Evolutionary conservation across 2,797 vertebrate genomes (phyloP), one percentile per base, ranked within the genome.

Genomic region (Rhinichthys osculus): DNA sequence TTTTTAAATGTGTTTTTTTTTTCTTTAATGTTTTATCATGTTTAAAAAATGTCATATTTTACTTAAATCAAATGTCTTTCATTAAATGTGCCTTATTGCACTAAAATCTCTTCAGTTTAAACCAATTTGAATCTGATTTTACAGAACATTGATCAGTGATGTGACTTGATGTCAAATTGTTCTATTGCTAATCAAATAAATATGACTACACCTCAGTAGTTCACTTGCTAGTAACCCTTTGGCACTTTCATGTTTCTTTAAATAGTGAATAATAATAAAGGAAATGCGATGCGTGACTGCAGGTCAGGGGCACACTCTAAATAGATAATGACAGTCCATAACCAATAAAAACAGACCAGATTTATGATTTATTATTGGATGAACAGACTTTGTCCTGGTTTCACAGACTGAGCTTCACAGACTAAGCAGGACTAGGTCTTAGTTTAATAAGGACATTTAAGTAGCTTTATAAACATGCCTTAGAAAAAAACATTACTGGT

Each of bases 181-280:
- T 71, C 23, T 57, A 7, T 35, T 83, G 13, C 19, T 64, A 19
- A 64, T 35, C 8, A 16, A 67, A 76, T 67, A 83, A 76, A 83
- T 83, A 57, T 82, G 4, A 47, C 52, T 40, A 82, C 27, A 33
- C 23, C 11, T 33, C 54, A 82, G 35, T 44, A 6, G 38, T 33
- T 59, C 16, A 8, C 67, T 67, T 33, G 1, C 50, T 71, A 72
- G 14, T 59, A 47, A 13, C 19, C 23, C 5, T 21, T 62, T 42
- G 16, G n/a, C 14, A 27, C 8, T 59, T 77, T 38, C 17, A 38
- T 57, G 27, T 74, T 74, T 47, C 44, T 21, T 74, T 33, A 44
- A 72, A 72, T 27, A 14, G 11, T 77, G 74, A 77, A 52, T 52
- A 27, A 30, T 50, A 74, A 52, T 10, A 16, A 11, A 40, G 30